phyloP scores from a whole-genome alignment of 2,113 vertebrate species.

The Pavo muticus region DNA sequence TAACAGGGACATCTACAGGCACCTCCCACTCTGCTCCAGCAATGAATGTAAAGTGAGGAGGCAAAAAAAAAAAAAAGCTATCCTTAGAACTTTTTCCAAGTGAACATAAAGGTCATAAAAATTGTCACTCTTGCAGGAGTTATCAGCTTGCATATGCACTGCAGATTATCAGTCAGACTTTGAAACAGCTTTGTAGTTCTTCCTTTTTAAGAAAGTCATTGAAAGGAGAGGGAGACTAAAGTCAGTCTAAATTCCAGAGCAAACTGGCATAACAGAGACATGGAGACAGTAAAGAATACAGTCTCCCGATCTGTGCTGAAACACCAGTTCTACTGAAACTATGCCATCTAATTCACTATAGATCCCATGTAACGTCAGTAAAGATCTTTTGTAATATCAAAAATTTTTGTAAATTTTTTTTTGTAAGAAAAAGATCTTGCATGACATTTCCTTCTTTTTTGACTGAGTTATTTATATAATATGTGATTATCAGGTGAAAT shows the following conservation, averaged over 20 bases:
- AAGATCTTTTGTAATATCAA: neutral
- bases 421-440: too few species aligned
- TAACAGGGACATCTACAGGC: too few species aligned
- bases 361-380: neutral
- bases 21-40: neutral
- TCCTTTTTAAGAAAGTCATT: neutral
- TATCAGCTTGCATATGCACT: accelerated
- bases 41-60: neutral
- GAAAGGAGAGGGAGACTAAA: neutral
- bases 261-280: neutral
- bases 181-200: neutral
- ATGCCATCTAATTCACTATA: neutral
- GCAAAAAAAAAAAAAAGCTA: too few species aligned
- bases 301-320: neutral
- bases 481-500: neutral
- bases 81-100: neutral
- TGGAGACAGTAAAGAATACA: neutral
- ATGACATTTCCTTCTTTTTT: neutral
- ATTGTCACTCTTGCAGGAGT: neutral
- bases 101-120: neutral
- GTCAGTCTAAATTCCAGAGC: neutral
- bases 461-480: neutral
- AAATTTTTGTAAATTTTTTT: too few species aligned
- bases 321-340: neutral
- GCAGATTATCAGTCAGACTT: neutral